phyloP scores from a whole-genome alignment of 2,797 vertebrate species.

The Iguana delicatissima region DNA sequence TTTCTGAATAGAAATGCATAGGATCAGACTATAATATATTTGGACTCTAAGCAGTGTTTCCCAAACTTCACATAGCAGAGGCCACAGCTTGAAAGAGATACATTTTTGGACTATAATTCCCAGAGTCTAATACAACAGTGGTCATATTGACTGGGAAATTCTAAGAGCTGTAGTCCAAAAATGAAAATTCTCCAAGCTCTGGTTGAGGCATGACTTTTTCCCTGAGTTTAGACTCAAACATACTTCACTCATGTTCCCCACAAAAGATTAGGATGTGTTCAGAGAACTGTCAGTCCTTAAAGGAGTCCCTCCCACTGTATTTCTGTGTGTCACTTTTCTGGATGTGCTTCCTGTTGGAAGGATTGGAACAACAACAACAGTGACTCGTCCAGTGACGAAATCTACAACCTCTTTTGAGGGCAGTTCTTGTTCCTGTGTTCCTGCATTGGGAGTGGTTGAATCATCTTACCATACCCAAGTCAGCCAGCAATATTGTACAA shows the following conservation, averaged over 20 bases:
- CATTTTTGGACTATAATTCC: too few species aligned
- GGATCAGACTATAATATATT: not conserved
- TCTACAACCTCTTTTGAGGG: too few species aligned
- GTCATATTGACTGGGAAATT: too few species aligned
- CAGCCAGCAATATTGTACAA: not conserved
- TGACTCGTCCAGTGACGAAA: not conserved
- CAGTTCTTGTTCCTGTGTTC: not conserved
- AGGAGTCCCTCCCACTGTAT: not conserved
- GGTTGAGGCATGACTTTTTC: too few species aligned
- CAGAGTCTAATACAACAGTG: too few species aligned
- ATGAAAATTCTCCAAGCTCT: too few species aligned
- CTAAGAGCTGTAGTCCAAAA: too few species aligned
- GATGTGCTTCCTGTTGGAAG: not conserved
- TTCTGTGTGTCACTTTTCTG: not conserved
- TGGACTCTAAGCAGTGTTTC: not conserved
- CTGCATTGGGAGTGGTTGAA: not conserved
- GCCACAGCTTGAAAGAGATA: too few species aligned
- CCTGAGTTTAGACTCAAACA: not conserved
- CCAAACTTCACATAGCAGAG: not conserved
- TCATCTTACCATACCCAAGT: not conserved
- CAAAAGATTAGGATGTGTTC: not conserved
- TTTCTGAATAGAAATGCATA: not conserved
- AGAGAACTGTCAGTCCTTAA: not conserved
- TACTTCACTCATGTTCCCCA: not conserved
- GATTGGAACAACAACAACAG: not conserved